Evolutionary conservation across 2,888 invertebrate species (phyloP).

Genomic region (Synanthedon andrenaeformis): DNA sequence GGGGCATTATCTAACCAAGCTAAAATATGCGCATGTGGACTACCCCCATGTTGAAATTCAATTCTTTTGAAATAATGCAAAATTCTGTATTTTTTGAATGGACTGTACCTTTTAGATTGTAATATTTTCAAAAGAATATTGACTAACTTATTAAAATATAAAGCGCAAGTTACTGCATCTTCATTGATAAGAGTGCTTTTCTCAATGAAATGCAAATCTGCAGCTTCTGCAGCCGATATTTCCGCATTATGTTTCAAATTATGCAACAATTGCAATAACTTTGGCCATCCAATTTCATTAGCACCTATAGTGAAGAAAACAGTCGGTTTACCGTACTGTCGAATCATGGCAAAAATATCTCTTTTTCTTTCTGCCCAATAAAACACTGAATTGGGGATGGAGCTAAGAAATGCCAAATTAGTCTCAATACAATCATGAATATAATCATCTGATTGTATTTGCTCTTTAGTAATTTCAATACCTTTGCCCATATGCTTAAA

Average conservation of each 20-base stretch:
- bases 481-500: conserved; percentile 16
- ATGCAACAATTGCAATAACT: conserved; percentile 23
- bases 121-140: conserved; percentile 18
- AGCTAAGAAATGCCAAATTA: conserved; percentile 28
- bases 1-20: conserved; percentile 31
- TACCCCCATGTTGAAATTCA: conserved; percentile 32
- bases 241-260: conserved; percentile 20
- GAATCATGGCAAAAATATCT: conserved; percentile 40
- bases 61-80: conserved; percentile 24
- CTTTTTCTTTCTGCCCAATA: conserved; percentile 32
- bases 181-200: conserved; percentile 20
- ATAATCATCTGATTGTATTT: conserved; percentile 22
- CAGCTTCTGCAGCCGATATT: conserved; percentile 12
- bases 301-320: conserved; percentile 36
- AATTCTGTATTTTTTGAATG: conserved; percentile 24
- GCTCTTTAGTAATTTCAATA: conserved; percentile 20
- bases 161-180: conserved; percentile 25
- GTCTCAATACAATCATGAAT: conserved; percentile 22
- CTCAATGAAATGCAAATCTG: conserved; percentile 11
- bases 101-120: conserved; percentile 17
- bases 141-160: conserved; percentile 32
- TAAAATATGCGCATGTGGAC: conserved; percentile 27
- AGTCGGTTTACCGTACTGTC: conserved; percentile 34
- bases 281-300: conserved; percentile 30
- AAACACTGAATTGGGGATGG: conserved; percentile 30